These are phyloP conservation scores for Sitobion miscanthi DNA, from an alignment of 1,140 invertebrate species.

Conservation along the genomic window DNA sequence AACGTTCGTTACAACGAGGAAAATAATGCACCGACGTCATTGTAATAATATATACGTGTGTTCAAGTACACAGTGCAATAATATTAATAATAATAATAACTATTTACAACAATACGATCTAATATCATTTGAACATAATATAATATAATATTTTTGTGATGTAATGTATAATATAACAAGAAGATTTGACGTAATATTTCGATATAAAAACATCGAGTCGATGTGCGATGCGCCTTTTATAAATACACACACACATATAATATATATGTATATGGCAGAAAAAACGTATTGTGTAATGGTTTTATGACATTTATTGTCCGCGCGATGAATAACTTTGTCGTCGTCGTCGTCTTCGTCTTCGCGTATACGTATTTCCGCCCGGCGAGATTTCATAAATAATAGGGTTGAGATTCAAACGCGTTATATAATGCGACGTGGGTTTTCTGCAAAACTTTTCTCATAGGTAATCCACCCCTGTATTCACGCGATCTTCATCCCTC, in stretches of 20 bases:
- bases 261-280: neutral
- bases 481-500: neutral
- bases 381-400: slow-evolving; percentile 7
- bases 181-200: neutral
- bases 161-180: neutral
- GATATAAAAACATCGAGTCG: slow-evolving; percentile 1
- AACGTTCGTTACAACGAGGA: neutral
- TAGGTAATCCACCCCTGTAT: slow-evolving; percentile 20
- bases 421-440: slow-evolving; percentile 1
- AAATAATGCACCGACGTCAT: neutral
- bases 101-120: neutral
- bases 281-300: slow-evolving; percentile 2
- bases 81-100: neutral
- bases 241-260: neutral
- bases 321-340: slow-evolving; percentile 13
- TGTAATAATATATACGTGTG: neutral
- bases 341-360: neutral
- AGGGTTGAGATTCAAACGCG: slow-evolving; percentile 10
- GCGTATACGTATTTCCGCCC: neutral
- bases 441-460: neutral
- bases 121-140: neutral
- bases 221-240: too few species aligned
- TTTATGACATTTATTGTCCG: slow-evolving; percentile 14
- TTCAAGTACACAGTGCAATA: neutral
- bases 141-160: neutral